A percentile compares a stretch with the other conserved stretches of the same genome.
phyloP scores from a whole-genome alignment of 2,888 invertebrate genomes.

The Craniophora ligustri region DNA sequence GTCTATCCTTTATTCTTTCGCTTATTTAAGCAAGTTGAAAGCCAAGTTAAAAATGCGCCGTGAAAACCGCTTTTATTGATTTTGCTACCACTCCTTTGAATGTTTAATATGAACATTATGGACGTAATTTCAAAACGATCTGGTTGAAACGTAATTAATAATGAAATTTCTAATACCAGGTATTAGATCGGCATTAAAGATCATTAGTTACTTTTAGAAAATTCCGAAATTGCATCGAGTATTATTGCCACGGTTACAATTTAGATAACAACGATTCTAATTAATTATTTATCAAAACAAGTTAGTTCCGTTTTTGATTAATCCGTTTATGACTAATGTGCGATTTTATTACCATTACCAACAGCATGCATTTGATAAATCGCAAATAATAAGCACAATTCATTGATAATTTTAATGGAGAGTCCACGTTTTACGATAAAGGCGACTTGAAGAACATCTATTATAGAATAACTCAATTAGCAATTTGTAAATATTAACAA shows the following conservation, averaged over 20 bases:
- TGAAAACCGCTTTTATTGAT: slow-evolving; percentile 31
- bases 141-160: slow-evolving; percentile 25
- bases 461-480: too few species aligned
- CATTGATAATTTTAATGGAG: too few species aligned
- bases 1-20: slow-evolving; percentile 18
- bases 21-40: background rate
- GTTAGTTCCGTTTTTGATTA: background rate
- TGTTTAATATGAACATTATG: slow-evolving; percentile 34
- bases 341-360: background rate
- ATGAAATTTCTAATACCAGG: slow-evolving; percentile 24
- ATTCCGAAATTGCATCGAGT: slow-evolving; percentile 5
- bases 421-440: too few species aligned
- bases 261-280: too few species aligned
- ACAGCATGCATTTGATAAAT: too few species aligned
- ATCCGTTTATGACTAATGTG: background rate
- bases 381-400: too few species aligned
- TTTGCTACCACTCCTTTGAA: slow-evolving; percentile 23
- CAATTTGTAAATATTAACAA: too few species aligned
- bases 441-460: too few species aligned
- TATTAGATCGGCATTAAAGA: slow-evolving; percentile 16
- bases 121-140: slow-evolving; percentile 9
- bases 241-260: background rate
- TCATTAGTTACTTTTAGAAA: slow-evolving; percentile 26
- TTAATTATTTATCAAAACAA: background rate
- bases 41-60: background rate